Percentiles rank a stretch among this genome's conserved stretches.
phyloP scores from a whole-genome alignment of 2,113 vertebrate species.

The Enhydra lutris region DNA sequence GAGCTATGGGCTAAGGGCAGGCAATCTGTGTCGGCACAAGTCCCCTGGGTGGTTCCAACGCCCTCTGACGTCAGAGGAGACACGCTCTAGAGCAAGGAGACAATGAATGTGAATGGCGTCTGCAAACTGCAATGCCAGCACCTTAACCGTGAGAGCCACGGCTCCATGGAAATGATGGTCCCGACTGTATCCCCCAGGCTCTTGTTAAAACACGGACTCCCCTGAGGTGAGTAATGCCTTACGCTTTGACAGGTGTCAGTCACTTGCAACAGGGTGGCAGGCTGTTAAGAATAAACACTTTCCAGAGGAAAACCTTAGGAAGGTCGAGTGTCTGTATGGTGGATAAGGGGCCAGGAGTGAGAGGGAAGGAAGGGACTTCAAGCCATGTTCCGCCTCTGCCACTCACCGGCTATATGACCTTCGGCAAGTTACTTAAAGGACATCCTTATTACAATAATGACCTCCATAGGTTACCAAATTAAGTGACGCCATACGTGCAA shows the following conservation, averaged over 20 bases:
- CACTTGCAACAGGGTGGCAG: background rate
- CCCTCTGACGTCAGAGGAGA: background rate
- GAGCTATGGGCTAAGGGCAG: background rate
- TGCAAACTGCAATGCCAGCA: rapidly evolving
- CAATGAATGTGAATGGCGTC: no score
- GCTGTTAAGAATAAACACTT: background rate
- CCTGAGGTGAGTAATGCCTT: background rate
- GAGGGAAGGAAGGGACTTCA: background rate
- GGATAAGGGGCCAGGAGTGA: background rate
- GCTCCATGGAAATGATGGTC: background rate
- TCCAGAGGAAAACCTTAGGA: background rate
- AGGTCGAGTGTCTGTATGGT: background rate
- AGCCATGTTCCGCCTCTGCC: background rate
- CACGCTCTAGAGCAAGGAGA: background rate
- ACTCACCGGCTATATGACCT: background rate
- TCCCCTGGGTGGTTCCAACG: background rate
- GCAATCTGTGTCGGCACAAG: background rate
- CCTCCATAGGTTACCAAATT: background rate
- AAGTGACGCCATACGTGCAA: background rate
- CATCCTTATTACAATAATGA: background rate
- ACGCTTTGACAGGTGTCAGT: background rate
- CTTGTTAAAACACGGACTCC: background rate
- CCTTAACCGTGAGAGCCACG: background rate
- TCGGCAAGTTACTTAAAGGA: background rate
- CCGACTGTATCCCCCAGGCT: background rate